These are phyloP conservation scores for Mormyrops attenuatus DNA, from an alignment of 2,797 vertebrate species.

Conservation along the genomic window DNA sequence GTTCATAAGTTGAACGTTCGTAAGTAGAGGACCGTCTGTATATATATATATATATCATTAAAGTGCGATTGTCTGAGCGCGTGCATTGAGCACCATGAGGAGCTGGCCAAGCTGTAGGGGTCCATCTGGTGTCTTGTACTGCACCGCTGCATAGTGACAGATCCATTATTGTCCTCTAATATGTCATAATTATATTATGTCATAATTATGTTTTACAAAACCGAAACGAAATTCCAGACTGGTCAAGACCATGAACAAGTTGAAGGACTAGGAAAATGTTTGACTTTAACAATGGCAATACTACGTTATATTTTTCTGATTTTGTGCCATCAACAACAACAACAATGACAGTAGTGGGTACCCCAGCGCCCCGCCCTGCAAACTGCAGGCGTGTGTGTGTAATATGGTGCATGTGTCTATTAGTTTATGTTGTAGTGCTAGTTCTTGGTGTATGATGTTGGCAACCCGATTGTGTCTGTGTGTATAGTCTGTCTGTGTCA, in stretches of 20 bases:
- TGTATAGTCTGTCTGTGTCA: neutral
- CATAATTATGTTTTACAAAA: no score
- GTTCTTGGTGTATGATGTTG: neutral
- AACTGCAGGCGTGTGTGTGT: neutral
- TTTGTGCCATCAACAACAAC: neutral
- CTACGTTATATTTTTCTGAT: neutral
- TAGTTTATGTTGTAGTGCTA: neutral
- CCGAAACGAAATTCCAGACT: neutral
- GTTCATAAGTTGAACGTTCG: no score
- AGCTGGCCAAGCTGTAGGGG: neutral
- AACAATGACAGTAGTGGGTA: neutral
- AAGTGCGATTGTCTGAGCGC: neutral
- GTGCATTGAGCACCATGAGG: neutral
- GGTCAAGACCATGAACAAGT: neutral
- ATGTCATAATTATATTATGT: no score
- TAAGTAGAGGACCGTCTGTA: no score
- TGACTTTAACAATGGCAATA: neutral
- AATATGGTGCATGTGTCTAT: neutral
- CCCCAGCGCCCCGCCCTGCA: neutral
- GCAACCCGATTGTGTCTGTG: neutral
- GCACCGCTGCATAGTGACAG: neutral
- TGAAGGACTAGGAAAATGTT: neutral
- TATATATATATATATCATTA: neutral
- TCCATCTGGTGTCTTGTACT: neutral
- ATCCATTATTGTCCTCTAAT: neutral